Conservation (phyloP, 2,888 invertebrate species). For the Temnothorax rugatulus region DNA sequence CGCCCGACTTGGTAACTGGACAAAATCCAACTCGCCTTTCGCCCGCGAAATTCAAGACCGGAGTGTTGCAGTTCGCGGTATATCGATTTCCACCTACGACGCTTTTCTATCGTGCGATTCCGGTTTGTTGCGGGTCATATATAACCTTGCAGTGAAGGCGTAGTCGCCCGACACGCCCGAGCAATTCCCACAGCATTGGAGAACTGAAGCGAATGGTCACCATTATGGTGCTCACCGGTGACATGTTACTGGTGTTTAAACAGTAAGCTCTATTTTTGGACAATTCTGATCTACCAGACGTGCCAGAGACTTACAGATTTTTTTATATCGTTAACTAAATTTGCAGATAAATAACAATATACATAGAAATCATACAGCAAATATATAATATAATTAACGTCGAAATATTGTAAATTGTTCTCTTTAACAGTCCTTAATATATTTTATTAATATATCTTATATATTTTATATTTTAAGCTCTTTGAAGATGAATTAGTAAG, state of each 20-base stretch:
- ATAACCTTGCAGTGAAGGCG: constrained; percentile 80
- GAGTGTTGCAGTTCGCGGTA: constrained; percentile 61
- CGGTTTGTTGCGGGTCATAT: constrained; percentile 68
- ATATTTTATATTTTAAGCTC: not conserved
- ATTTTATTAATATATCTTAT: not conserved
- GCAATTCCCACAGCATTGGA: constrained; percentile 70
- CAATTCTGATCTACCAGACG: constrained; percentile 30
- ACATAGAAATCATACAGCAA: not conserved
- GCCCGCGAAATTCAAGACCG: constrained; percentile 62
- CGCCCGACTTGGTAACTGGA: constrained; percentile 49
- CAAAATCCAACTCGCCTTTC: constrained; percentile 54
- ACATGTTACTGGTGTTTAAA: constrained; percentile 67
- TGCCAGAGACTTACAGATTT: not conserved
- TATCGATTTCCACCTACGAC: constrained; percentile 75
- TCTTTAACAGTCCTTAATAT: not conserved
- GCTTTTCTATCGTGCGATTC: constrained; percentile 69
- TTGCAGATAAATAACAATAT: not conserved
- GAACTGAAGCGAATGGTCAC: constrained; percentile 61
- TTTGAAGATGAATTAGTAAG: not conserved
- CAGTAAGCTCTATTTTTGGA: constrained; percentile 69
- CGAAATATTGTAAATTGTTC: not conserved
- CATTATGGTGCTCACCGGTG: constrained; percentile 72
- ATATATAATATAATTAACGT: not conserved
- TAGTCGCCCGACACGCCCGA: constrained; percentile 78
- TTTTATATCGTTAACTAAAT: constrained; percentile 22